Conservation (phyloP, 2,888 invertebrate species). For the Seira musarum region DNA sequence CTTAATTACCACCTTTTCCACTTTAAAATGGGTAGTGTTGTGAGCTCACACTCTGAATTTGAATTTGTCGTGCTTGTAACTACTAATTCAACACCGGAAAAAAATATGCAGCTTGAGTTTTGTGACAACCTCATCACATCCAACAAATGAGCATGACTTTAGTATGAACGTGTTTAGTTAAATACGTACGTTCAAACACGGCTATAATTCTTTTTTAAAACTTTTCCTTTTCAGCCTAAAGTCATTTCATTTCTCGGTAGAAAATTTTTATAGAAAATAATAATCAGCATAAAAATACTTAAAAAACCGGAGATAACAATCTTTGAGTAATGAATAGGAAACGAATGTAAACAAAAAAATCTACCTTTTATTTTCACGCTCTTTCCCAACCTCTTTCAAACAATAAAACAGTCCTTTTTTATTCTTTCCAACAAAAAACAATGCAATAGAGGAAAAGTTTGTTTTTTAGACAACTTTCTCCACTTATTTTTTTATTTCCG, state of each 20-base stretch:
- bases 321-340: background rate
- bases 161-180: too few relatives aligned
- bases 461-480: constrained; percentile 60
- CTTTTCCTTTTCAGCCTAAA: too few relatives aligned
- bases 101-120: constrained; percentile 33
- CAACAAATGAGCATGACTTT: too few relatives aligned
- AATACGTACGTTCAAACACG: too few relatives aligned
- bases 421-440: background rate
- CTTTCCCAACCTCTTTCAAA: too few relatives aligned
- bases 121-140: constrained; percentile 45
- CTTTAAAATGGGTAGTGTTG: background rate
- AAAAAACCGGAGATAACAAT: background rate
- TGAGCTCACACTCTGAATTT: constrained; percentile 18
- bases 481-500: constrained; percentile 54
- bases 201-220: too few relatives aligned
- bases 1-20: constrained; percentile 55
- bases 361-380: too few relatives aligned
- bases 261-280: too few relatives aligned
- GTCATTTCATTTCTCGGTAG: too few relatives aligned
- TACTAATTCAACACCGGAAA: constrained; percentile 48
- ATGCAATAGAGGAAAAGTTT: too few relatives aligned
- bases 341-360: background rate
- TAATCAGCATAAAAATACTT: background rate
- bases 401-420: background rate
- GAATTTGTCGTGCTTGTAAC: constrained; percentile 36